phyloP scores from a whole-genome alignment of 2,797 vertebrate species.

The Jordanella pulchra region DNA sequence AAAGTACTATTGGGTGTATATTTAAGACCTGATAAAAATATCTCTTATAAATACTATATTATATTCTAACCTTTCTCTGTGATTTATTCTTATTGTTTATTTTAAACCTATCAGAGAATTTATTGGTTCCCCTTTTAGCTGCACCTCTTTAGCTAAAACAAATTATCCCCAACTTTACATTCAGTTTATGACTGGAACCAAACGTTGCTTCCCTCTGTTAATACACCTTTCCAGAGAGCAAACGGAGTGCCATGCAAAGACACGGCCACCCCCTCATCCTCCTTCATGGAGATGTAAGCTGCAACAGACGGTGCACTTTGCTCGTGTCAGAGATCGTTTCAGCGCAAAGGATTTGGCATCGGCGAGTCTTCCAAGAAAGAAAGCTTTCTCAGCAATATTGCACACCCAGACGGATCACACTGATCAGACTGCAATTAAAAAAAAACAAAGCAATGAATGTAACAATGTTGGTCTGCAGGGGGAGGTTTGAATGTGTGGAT shows the following conservation, averaged over 20 bases:
- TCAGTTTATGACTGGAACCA: slow-evolving; percentile 63
- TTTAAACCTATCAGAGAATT: slow-evolving; percentile 50
- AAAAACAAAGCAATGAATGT: slow-evolving; percentile 64
- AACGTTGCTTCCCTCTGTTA: slow-evolving; percentile 59
- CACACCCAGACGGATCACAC: slow-evolving; percentile 60
- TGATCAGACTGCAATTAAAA: slow-evolving; percentile 43
- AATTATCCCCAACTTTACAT: slow-evolving; percentile 40
- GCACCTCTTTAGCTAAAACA: slow-evolving; percentile 42
- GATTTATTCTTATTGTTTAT: slow-evolving; percentile 61
- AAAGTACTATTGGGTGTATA: slow-evolving; percentile 52
- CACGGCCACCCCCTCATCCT: slow-evolving; percentile 13
- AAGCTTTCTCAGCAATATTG: slow-evolving; percentile 69
- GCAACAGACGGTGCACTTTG: slow-evolving; percentile 59
- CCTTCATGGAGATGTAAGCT: slow-evolving; percentile 25
- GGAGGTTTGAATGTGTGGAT: slow-evolving; percentile 38
- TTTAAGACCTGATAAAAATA: slow-evolving; percentile 62
- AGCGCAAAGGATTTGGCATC: slow-evolving; percentile 33
- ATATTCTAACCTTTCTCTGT: slow-evolving; percentile 63
- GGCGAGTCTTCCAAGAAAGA: slow-evolving; percentile 69
- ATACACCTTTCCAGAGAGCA: slow-evolving; percentile 27
- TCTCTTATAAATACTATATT: slow-evolving; percentile 56
- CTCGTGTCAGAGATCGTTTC: slow-evolving; percentile 49
- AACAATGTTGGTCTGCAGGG: slow-evolving; percentile 43
- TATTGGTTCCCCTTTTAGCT: slow-evolving; percentile 50
- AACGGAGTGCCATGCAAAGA: slow-evolving; percentile 36